Percentiles rank a stretch among this genome's conserved stretches.
phyloP scores from a whole-genome alignment of 2,113 vertebrate genomes.

The Forbesichthys agassizii region DNA sequence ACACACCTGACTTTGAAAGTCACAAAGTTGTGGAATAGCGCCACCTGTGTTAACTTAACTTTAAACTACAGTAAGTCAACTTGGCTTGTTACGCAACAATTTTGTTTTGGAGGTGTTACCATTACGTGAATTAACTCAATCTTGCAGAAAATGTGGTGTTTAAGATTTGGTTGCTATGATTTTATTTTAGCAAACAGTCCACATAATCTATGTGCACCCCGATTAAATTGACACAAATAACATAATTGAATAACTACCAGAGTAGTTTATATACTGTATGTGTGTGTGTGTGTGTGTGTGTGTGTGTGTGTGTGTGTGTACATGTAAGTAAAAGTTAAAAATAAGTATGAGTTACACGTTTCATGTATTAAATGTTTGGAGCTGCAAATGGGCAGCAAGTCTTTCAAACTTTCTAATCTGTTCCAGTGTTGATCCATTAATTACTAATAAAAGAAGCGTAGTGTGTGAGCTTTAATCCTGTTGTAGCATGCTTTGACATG shows the following conservation, averaged over 20 bases:
- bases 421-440: conserved; percentile 44
- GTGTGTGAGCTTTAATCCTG: conserved; percentile 63
- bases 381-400: conserved; percentile 20
- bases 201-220: too few relatives aligned
- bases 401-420: conserved; percentile 56
- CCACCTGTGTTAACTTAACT: not conserved
- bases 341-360: not conserved
- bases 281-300: too few relatives aligned
- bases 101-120: not conserved
- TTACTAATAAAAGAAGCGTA: conserved; percentile 54
- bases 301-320: too few relatives aligned
- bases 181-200: not conserved
- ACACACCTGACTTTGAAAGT: not conserved
- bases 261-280: not conserved
- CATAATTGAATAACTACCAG: not conserved
- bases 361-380: too few relatives aligned
- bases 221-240: not conserved
- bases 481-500: conserved; percentile 48
- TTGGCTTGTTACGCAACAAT: not conserved
- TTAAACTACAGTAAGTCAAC: not conserved
- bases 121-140: not conserved
- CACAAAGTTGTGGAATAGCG: not conserved
- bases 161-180: not conserved
- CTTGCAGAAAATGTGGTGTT: not conserved
- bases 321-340: not conserved